These are phyloP conservation scores for Romanomermis culicivorax DNA, from an alignment of 2,888 invertebrate species.

Conservation along the genomic window DNA sequence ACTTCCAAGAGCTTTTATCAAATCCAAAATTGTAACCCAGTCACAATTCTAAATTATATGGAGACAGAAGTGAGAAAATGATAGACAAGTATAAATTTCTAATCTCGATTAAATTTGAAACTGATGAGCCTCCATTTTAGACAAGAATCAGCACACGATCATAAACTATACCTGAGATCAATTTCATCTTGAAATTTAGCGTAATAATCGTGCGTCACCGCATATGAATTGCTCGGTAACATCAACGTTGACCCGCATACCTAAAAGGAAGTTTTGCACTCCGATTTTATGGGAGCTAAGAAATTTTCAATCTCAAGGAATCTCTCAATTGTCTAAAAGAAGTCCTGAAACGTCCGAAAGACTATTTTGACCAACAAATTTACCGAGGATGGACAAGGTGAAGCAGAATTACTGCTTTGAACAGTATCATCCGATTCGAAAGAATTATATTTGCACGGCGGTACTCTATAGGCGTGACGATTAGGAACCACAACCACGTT, in stretches of 20 bases:
- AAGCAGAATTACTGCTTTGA: constrained; percentile 67
- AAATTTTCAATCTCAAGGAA: too few species aligned
- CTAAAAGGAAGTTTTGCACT: constrained; percentile 2
- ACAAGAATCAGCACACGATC: too few species aligned
- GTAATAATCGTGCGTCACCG: constrained; percentile 80
- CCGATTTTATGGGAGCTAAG: too few species aligned
- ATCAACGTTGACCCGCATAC: neutral
- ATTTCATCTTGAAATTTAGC: constrained; percentile 78
- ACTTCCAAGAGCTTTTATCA: too few species aligned
- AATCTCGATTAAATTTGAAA: too few species aligned
- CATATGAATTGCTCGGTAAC: constrained; percentile 40
- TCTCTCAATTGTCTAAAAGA: too few species aligned
- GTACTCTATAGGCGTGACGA: neutral
- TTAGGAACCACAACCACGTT: neutral
- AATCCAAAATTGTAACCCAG: too few species aligned
- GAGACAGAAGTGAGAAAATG: too few species aligned
- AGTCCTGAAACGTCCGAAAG: too few species aligned
- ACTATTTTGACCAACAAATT: constrained; percentile 13
- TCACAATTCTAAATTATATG: too few species aligned
- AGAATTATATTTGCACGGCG: neutral
- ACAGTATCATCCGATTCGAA: constrained; percentile 3
- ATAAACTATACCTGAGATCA: constrained; percentile 45
- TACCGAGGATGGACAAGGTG: constrained; percentile 70
- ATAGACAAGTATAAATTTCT: too few species aligned
- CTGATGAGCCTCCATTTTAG: too few species aligned